Base-by-base conservation (phyloP, 2,888 invertebrate species). In the Pammene aurita region DNA sequence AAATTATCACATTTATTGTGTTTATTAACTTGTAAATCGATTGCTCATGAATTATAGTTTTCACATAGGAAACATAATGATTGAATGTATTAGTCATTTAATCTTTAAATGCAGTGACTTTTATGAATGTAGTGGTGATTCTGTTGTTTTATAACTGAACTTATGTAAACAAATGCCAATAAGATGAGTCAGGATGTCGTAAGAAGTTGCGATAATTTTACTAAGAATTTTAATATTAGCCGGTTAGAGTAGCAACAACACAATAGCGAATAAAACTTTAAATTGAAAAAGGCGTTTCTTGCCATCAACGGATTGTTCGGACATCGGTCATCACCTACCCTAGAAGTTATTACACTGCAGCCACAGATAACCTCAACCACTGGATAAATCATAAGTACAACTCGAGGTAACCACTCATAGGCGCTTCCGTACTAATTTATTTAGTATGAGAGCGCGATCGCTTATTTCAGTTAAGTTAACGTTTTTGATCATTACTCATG, bases 1-100 rank as follows among this genome's bases (percentile, higher is more conserved):
- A 2, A 62, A 50, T 62, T 50, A 50, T 18, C 61, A 61, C 48
- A n/a, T 13, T 10, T 14, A 48, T 18, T n/a, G 2, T n/a, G 18
- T 62, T 62, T 41, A 62, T 48, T 35, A 11, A 48, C 50, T 38
- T 50, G 38, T 48, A 18, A 62, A 52, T 41, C 13, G 50, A 61
- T 61, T 61, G 41, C 16, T 35, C 35, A 38, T 35, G 35, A 61
- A 13, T 35, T 61, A 41, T 18, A 16, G 38, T 50, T 38, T 41
- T 38, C 61, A 6, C 2, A 26, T 26, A 26, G 14, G 5, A 16
- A 60, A n/a, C 13, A 44, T 26, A 2, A 42, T 60, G 16, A 34
- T 44, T 44, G 18, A 34, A 35, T 61, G 34, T 13, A 48, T 38
- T 11, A 34, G 14, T 35, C 42, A 60, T 35, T 60, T 48, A 14